These are phyloP conservation scores for Brachyopa scutellaris DNA, from an alignment of 2,888 invertebrate genomes.

Conservation along the genomic window DNA sequence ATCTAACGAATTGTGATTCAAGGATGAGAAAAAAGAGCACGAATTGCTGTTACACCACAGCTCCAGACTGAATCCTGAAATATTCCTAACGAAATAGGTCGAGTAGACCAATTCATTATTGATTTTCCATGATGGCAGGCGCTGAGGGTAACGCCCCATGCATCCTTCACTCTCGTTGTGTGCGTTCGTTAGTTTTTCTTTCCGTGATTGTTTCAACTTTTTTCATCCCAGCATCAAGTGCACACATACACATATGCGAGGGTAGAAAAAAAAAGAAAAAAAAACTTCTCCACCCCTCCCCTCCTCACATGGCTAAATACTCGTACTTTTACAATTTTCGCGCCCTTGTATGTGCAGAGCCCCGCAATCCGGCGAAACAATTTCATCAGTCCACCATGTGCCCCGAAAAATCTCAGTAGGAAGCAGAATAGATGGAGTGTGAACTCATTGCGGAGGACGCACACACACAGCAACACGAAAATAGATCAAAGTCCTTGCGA, in stretches of 20 bases:
- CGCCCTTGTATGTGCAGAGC: background rate
- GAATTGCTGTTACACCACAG: background rate
- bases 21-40: background rate
- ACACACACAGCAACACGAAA: constrained; percentile 16
- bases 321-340: constrained; percentile 18
- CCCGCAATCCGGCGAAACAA: constrained; percentile 12
- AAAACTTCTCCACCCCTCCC: background rate
- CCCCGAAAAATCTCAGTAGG: constrained; percentile 12
- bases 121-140: constrained; percentile 35
- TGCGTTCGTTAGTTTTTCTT: constrained; percentile 2
- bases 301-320: too few species aligned
- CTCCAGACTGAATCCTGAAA: too few species aligned
- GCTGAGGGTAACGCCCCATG: background rate
- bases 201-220: constrained; percentile 12
- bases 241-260: background rate
- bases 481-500: constrained; percentile 58
- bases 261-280: background rate
- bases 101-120: constrained; percentile 53
- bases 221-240: background rate
- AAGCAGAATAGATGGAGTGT: constrained; percentile 32
- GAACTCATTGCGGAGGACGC: constrained; percentile 5
- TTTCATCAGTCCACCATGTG: constrained; percentile 20
- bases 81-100: constrained; percentile 23
- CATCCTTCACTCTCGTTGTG: background rate
- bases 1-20: constrained; percentile 9